Evolutionary conservation across 2,797 vertebrate genomes (phyloP), one percentile per base, ranked within the genome.

Genomic region (Dermochelys coriacea): DNA sequence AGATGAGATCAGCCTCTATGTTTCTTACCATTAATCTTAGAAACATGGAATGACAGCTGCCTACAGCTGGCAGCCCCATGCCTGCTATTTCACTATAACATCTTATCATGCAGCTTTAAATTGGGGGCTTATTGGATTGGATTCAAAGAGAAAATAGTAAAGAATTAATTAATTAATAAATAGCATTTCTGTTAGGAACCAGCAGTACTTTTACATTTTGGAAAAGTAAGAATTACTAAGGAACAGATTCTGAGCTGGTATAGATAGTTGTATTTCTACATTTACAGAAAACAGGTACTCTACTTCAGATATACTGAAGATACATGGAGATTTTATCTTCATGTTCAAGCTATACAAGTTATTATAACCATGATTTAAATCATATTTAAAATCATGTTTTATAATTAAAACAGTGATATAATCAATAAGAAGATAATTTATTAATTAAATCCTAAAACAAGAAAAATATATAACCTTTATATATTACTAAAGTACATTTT

Each of bases 271-370:
- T 27, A 25, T 27, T 29, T 75, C 71, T 75, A 29, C 25, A 47
- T 75, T 75, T 75, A 14, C 25, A 47, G 41, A 75, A 75, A 75
- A 29, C 12, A 45, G 23, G 41, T 47, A 27, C 41, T 15, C 21
- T 75, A 50, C 75, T 83, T 87, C 75, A 87, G 2, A 1, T 77
- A 71, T 91, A 92, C 89, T 90, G 50, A 87, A 90, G 83, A 75
- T 68, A 55, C 27, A 78, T 86, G 84, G 84, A 95, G 80, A 55
- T 92, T 95, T 80, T 75, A 27, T 82, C 94, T 91, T 79, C 55
- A 83, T 0, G 0, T 61, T 27, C 0, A 1, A 81, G n/a, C 64
- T 23, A 47, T 8, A 29, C 1, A 34, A n/a, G 16, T 68, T 71
- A 41, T 71, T 71, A 71, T 21, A 71, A n/a, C 61, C 15, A 64